phyloP scores from a whole-genome alignment of 2,888 invertebrate species.

The Torymus aiolomorphi region DNA sequence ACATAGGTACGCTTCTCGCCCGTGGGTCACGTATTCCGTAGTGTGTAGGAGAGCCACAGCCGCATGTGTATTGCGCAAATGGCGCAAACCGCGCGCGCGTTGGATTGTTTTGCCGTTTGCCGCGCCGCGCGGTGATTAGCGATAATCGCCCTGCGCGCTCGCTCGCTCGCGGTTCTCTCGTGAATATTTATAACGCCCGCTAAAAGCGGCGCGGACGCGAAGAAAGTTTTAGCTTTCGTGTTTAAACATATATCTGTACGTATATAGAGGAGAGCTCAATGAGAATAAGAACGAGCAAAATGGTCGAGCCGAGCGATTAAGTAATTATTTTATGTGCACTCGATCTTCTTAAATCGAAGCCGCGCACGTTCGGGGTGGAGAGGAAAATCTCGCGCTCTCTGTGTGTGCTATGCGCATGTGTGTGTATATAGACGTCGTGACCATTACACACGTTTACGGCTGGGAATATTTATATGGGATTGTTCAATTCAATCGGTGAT shows the following conservation, averaged over 20 bases:
- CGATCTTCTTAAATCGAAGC: conserved; percentile 12
- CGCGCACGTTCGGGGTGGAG: neutral
- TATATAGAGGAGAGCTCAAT: neutral
- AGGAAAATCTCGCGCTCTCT: neutral
- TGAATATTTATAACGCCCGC: conserved; percentile 37
- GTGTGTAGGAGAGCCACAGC: too few relatives aligned
- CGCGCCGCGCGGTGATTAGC: conserved; percentile 17
- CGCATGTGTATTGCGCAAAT: neutral
- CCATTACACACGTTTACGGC: conserved; percentile 6
- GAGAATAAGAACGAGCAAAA: conserved; percentile 44
- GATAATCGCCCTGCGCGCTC: conserved; percentile 18
- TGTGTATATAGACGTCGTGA: neutral
- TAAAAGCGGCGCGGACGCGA: conserved; percentile 7
- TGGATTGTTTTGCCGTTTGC: conserved; percentile 22
- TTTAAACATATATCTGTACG: conserved; percentile 16
- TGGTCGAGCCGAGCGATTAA: conserved; percentile 41
- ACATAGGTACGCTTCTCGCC: too few relatives aligned
- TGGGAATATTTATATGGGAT: conserved; percentile 44
- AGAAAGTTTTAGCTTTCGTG: conserved; percentile 40
- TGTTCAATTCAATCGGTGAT: conserved; percentile 40
- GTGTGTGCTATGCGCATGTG: too few relatives aligned
- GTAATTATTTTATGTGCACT: conserved; percentile 51
- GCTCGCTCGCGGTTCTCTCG: neutral
- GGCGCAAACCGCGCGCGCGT: neutral
- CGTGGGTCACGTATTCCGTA: too few relatives aligned